A percentile compares a stretch with the other conserved stretches of the same genome.
These are phyloP conservation scores for Caenorhabditis latens DNA, from an alignment of 1,140 invertebrate genomes.

Conservation along the genomic window DNA sequence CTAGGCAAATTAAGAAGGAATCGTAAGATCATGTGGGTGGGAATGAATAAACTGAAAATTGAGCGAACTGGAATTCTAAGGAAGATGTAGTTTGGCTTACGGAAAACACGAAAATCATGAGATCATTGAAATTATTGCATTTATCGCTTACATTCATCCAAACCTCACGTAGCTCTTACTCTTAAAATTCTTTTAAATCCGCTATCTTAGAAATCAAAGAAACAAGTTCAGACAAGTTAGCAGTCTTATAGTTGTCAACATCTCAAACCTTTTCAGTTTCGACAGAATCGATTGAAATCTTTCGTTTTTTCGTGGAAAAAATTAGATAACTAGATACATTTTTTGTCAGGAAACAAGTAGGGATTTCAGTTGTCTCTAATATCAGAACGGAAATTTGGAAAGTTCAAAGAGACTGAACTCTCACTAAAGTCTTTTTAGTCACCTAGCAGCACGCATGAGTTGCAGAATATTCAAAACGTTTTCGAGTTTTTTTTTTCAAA, in stretches of 20 bases:
- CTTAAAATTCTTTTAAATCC: not conserved
- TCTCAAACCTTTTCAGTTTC: no score
- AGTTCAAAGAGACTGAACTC: not conserved
- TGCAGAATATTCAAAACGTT: not conserved
- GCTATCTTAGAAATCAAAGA: no score
- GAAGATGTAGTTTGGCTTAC: not conserved
- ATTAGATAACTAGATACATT: not conserved
- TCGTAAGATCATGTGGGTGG: not conserved
- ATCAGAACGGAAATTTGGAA: slow-evolving; percentile 3
- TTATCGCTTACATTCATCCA: not conserved
- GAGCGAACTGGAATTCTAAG: no score
- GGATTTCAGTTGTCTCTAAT: not conserved
- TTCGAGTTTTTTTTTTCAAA: not conserved
- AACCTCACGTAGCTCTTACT: not conserved
- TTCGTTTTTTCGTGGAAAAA: no score
- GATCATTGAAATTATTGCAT: slow-evolving; percentile 1
- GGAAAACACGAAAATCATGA: not conserved
- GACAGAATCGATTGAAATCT: no score
- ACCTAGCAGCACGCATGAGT: not conserved
- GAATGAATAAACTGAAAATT: not conserved
- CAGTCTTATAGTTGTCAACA: no score
- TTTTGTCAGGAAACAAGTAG: not conserved
- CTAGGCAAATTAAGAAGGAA: not conserved
- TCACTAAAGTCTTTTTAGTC: not conserved
- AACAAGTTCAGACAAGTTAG: no score